Base-by-base conservation (phyloP, 2,797 vertebrate species). In the Scyliorhinus canicula region DNA sequence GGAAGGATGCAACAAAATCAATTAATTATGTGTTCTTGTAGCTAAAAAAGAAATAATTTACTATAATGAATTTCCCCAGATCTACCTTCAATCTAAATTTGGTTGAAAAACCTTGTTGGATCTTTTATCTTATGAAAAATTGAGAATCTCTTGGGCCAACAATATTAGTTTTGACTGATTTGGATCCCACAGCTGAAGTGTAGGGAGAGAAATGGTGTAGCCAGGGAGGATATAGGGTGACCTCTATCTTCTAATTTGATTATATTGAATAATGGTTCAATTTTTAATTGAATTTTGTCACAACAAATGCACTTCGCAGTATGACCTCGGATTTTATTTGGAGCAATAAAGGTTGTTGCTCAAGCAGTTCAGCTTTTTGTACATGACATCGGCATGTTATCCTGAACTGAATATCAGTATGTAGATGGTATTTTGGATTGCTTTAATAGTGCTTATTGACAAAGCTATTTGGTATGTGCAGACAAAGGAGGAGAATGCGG, bases 1-100 rank as follows among this genome's bases (percentile, higher is more conserved):
- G 88, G 88, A 91, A 65, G 88, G 40, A 63, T 26, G 88, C 88
- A 91, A 91, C 57, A 65, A 91, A 91, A 91, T 91, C 88, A 21
- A 91, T 91, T 91, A 91, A 65, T 91, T 65, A 91, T 65, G 40
- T 91, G 88, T 91, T 91, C 88, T 26, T 91, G 88, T 65, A 44
- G n/a, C 88, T 91, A 65, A 91, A 91, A 91, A 31, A 44, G 57
- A 91, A 65, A 11, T 21, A 63, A 26, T 91, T 91, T 65, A 65
- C 88, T 91, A 60, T 63, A 91, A 91, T 91, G 60, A 40, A 63
- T 91, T 91, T 91, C 60, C 88, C 21, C n/a, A 91, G 88, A 65
- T 91, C 60, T 40, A 91, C 63, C 57, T 91, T 91, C 88, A 65
- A 44, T 91, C 88, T n/a, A 65, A 91, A 60, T 63, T 63, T 90